Conservation (phyloP, 2,888 invertebrate genomes). For the Lithophane leautieri region DNA sequence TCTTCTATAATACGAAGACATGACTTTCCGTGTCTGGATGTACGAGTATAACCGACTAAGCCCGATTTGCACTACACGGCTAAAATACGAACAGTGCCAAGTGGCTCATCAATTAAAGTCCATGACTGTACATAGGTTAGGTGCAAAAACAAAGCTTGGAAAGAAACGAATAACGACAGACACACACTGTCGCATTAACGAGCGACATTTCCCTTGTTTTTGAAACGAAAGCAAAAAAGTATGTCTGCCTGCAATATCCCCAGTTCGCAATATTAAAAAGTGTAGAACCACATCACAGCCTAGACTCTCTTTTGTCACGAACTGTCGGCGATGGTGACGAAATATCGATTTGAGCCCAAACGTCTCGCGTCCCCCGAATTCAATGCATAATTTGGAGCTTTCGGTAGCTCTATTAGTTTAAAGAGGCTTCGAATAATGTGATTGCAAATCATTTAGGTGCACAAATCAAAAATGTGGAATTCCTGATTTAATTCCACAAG, state of each 20-base stretch:
- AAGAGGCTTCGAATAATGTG: slow-evolving; percentile 8
- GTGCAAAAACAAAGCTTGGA: neutral
- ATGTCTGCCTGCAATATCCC: slow-evolving; percentile 49
- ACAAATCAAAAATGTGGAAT: neutral
- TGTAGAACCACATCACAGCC: slow-evolving; percentile 24
- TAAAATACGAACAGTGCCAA: no score
- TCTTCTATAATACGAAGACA: no score
- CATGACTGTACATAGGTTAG: no score
- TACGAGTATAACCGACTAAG: no score
- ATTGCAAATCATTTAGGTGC: slow-evolving; percentile 18
- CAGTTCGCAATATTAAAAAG: slow-evolving; percentile 38
- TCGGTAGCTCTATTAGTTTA: slow-evolving; percentile 32
- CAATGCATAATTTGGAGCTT: slow-evolving; percentile 58
- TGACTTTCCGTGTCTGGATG: no score
- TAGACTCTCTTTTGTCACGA: slow-evolving; percentile 45
- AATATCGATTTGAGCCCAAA: slow-evolving; percentile 50
- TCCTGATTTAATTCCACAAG: slow-evolving; percentile 1
- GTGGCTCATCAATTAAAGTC: no score
- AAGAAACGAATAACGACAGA: slow-evolving; percentile 20
- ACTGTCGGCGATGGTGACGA: slow-evolving; percentile 26
- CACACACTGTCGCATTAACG: slow-evolving; percentile 17
- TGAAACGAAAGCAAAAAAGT: slow-evolving; percentile 35
- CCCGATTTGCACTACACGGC: no score
- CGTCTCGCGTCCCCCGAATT: slow-evolving; percentile 32
- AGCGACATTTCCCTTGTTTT: slow-evolving; percentile 20